Evolutionary conservation across 1,140 invertebrate species (phyloP).

Genomic region (Sminthurinus signatus): DNA sequence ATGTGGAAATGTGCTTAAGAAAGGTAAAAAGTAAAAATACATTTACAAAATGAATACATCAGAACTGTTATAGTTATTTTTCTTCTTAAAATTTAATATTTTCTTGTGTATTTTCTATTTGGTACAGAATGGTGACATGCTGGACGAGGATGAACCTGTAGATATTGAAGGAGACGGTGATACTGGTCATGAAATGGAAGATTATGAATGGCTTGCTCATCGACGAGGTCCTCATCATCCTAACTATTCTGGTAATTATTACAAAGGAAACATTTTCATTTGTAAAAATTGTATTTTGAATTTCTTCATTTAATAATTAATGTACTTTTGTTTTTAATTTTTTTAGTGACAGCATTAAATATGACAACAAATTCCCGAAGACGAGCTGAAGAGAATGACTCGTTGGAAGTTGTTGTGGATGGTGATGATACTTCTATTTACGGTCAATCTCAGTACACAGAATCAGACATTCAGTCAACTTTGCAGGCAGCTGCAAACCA

Average conservation of each 20-base stretch:
- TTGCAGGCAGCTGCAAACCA: neutral
- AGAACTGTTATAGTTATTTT: too few species aligned
- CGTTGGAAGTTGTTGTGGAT: slow-evolving; percentile 58
- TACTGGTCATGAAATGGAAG: slow-evolving; percentile 61
- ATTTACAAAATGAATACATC: too few species aligned
- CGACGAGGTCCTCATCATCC: slow-evolving; percentile 60
- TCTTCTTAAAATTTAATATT: too few species aligned
- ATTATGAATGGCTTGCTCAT: slow-evolving; percentile 76
- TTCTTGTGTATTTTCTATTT: too few species aligned
- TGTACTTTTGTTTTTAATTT: too few species aligned
- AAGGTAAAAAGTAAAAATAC: too few species aligned
- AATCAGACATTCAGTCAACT: slow-evolving; percentile 55
- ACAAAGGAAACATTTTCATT: neutral
- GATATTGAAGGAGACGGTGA: slow-evolving; percentile 55
- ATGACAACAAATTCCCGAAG: slow-evolving; percentile 51
- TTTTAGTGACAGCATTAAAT: slow-evolving; percentile 49
- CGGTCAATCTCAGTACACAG: slow-evolving; percentile 73
- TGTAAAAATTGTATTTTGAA: neutral
- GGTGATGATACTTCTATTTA: slow-evolving; percentile 67
- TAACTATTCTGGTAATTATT: slow-evolving; percentile 35
- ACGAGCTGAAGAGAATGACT: slow-evolving; percentile 72
- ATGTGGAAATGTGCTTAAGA: slow-evolving; percentile 67
- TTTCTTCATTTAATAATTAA: too few species aligned
- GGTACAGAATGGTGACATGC: slow-evolving; percentile 43
- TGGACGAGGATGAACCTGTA: slow-evolving; percentile 61